phyloP scores from a whole-genome alignment of 2,797 vertebrate genomes.

The Cossypha polioptera region DNA sequence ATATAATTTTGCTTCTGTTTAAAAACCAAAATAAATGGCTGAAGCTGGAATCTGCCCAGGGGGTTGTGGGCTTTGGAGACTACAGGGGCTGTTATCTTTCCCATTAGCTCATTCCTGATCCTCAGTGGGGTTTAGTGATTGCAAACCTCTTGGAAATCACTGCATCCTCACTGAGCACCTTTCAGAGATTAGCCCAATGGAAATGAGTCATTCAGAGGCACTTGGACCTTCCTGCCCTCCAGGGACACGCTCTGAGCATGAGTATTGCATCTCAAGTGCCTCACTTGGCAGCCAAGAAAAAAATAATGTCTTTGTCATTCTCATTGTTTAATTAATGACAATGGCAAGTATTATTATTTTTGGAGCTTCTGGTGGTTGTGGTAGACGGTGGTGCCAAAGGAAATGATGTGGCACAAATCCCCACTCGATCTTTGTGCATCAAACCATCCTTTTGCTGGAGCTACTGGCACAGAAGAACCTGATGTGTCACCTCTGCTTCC shows the following conservation, averaged over 20 bases:
- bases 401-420: neutral
- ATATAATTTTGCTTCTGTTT: neutral
- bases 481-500: neutral
- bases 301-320: neutral
- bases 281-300: neutral
- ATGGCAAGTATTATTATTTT: neutral
- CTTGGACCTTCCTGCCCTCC: neutral
- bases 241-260: neutral
- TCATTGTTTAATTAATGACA: neutral
- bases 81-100: neutral
- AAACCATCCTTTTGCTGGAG: neutral
- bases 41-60: neutral
- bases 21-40: neutral
- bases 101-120: neutral
- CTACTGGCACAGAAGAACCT: neutral
- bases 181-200: neutral
- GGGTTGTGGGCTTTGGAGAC: neutral
- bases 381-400: neutral
- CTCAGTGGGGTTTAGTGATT: neutral
- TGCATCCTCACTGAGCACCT: neutral
- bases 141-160: conserved; percentile 9
- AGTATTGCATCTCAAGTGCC: neutral
- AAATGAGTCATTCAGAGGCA: conserved; percentile 7
- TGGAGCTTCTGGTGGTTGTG: neutral
- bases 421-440: rapidly evolving